Evolutionary conservation across 2,888 invertebrate species (phyloP).

Genomic region (Pantelozetes paolii): DNA sequence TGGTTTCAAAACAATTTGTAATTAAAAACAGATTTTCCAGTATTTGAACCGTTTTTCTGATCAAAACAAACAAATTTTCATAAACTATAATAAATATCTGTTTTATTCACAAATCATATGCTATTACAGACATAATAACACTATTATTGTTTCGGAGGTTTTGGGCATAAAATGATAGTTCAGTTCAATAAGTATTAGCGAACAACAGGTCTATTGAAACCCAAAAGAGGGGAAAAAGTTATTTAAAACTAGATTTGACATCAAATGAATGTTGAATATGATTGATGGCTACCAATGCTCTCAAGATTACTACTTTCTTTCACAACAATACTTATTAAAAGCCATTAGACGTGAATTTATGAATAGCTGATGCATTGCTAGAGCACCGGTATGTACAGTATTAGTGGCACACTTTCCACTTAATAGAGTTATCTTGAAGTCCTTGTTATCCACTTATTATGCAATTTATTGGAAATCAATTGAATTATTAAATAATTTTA

Average conservation of each 20-base stretch:
- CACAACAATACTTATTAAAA: background rate
- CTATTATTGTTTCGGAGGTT: too few relatives aligned
- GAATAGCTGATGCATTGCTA: background rate
- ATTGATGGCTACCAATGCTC: slow-evolving; percentile 20
- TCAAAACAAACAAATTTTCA: background rate
- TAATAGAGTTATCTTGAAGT: background rate
- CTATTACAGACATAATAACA: too few relatives aligned
- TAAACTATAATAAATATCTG: too few relatives aligned
- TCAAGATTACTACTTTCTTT: background rate
- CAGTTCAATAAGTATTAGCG: background rate
- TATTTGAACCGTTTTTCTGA: background rate
- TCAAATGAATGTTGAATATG: slow-evolving; percentile 27
- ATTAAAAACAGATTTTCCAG: background rate
- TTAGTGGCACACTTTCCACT: background rate
- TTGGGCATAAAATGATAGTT: too few relatives aligned
- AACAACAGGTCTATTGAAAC: slow-evolving; percentile 9
- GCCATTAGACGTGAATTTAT: slow-evolving; percentile 7
- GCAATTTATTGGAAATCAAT: too few relatives aligned
- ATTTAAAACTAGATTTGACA: slow-evolving; percentile 29
- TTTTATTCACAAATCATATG: too few relatives aligned
- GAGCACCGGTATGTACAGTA: background rate
- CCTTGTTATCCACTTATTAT: too few relatives aligned
- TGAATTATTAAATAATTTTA: too few relatives aligned
- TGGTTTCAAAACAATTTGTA: background rate
- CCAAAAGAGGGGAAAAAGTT: background rate